phyloP scores from a whole-genome alignment of 2,797 vertebrate genomes.

The Trematomus bernacchii region DNA sequence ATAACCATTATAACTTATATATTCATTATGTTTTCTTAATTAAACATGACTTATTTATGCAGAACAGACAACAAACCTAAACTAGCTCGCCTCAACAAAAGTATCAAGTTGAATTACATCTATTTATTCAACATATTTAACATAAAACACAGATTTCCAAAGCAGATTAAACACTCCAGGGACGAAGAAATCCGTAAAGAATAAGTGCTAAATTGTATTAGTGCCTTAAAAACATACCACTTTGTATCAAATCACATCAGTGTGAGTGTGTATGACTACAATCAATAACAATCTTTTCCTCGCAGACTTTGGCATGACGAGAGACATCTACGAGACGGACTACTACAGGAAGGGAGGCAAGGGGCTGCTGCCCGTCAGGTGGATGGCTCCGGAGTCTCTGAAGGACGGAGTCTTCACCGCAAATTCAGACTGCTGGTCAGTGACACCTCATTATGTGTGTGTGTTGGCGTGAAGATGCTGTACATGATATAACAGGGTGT shows the following conservation, averaged over 20 bases:
- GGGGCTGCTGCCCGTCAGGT: slow-evolving; percentile 94
- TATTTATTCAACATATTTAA: slow-evolving; percentile 7
- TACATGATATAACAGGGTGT: not conserved
- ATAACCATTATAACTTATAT: not conserved
- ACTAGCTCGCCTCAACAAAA: not conserved
- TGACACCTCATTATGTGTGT: slow-evolving; percentile 14
- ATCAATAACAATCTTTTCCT: slow-evolving; percentile 2
- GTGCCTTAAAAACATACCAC: not conserved
- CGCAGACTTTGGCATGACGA: slow-evolving; percentile 97
- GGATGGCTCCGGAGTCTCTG: slow-evolving; percentile 97
- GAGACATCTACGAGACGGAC: slow-evolving; percentile 98
- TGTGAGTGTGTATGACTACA: not conserved
- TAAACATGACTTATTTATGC: not conserved
- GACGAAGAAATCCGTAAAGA: not conserved
- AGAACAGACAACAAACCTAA: not conserved
- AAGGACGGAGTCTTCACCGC: slow-evolving; percentile 97
- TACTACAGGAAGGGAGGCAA: slow-evolving; percentile 98
- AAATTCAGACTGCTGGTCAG: slow-evolving; percentile 97
- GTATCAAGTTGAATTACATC: not conserved
- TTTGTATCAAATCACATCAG: not conserved
- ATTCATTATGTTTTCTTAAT: not conserved
- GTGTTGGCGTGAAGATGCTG: not conserved
- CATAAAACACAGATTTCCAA: not conserved
- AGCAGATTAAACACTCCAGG: not conserved
- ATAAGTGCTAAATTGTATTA: not conserved